Evolutionary conservation across 2,797 vertebrate species (phyloP).

Genomic region (Parotocinclus haroldoi): DNA sequence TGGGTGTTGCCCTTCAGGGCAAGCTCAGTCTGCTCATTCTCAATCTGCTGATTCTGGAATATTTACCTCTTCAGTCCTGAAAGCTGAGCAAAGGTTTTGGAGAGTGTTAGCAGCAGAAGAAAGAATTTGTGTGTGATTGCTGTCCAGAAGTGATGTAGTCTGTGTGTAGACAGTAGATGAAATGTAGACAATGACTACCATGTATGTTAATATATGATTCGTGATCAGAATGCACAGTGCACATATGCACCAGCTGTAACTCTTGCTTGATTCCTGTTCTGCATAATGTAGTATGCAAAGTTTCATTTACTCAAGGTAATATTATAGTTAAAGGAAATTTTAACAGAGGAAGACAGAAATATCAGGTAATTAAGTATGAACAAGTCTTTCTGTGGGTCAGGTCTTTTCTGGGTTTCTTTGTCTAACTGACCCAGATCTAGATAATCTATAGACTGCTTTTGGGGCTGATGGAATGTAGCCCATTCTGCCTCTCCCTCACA

Average conservation of each 20-base stretch:
- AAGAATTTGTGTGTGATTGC: no score
- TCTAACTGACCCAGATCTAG: conserved; percentile 63
- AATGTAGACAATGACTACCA: neutral
- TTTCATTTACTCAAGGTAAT: conserved; percentile 9
- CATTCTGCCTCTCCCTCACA: conserved; percentile 35
- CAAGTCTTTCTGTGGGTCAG: conserved; percentile 43
- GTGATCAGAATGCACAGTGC: neutral
- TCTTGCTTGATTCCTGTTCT: neutral
- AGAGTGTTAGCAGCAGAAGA: no score
- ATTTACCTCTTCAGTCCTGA: neutral
- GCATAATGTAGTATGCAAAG: neutral
- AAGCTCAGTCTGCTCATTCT: no score
- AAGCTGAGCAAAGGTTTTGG: neutral
- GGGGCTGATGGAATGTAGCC: conserved; percentile 31
- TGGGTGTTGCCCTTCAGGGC: neutral
- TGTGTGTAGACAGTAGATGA: no score
- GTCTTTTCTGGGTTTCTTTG: conserved; percentile 47
- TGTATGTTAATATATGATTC: neutral
- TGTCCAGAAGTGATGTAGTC: no score
- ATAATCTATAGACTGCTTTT: conserved; percentile 38
- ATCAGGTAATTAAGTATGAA: conserved; percentile 52
- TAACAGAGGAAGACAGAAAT: conserved; percentile 39
- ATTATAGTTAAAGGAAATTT: conserved; percentile 27
- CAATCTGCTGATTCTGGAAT: conserved; percentile 7
- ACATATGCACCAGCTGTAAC: neutral